A percentile compares a stretch with the other conserved stretches of the same genome.
Conservation (phyloP, 2,888 invertebrate species). For the Lepidochrysops patricia region DNA sequence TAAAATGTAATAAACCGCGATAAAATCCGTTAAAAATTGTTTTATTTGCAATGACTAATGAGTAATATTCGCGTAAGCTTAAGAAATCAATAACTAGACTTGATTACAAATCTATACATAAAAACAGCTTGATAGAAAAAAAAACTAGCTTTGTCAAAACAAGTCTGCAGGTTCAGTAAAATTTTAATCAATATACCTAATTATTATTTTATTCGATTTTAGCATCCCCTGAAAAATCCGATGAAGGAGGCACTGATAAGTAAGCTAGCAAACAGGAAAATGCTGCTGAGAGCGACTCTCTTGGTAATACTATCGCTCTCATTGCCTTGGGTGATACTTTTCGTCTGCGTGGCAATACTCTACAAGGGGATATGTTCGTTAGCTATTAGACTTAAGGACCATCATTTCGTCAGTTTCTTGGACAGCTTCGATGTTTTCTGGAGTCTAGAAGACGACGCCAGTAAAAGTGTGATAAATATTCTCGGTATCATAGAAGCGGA, state of each 20-base stretch:
- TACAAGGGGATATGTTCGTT: constrained; percentile 41
- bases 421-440: constrained; percentile 71
- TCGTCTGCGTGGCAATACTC: constrained; percentile 31
- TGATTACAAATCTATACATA: too few relatives aligned
- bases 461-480: constrained; percentile 63
- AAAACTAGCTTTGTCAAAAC: too few relatives aligned
- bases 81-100: too few relatives aligned
- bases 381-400: constrained; percentile 37
- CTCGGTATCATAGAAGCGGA: constrained; percentile 56
- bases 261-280: constrained; percentile 17
- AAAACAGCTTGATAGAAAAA: too few relatives aligned
- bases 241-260: constrained; percentile 24
- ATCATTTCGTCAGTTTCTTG: constrained; percentile 56
- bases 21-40: too few relatives aligned
- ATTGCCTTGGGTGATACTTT: constrained; percentile 30
- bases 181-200: neutral
- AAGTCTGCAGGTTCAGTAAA: too few relatives aligned
- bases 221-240: constrained; percentile 23
- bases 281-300: constrained; percentile 19
- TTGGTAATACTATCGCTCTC: constrained; percentile 30
- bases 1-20: too few relatives aligned
- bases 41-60: too few relatives aligned
- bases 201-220: constrained; percentile 21
- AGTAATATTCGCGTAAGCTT: too few relatives aligned
- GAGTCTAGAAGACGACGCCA: constrained; percentile 61